A percentile compares a stretch with the other conserved stretches of the same genome.
These are phyloP conservation scores for Acarapis woodi DNA, from an alignment of 1,140 invertebrate species.

Conservation along the genomic window DNA sequence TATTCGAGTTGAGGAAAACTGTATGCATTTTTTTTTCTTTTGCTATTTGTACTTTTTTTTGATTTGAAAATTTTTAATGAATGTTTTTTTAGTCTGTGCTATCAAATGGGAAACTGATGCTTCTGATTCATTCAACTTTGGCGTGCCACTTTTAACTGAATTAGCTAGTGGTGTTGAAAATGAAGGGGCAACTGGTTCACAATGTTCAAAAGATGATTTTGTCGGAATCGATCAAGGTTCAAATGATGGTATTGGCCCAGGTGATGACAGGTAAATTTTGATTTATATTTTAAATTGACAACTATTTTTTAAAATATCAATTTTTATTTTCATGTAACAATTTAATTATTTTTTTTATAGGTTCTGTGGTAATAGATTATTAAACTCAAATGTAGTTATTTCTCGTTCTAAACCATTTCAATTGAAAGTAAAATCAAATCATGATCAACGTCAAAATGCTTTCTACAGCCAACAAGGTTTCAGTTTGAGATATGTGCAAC, in stretches of 20 bases:
- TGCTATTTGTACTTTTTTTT: no score
- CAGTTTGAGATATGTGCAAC: slow-evolving; percentile 13
- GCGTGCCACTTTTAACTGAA: slow-evolving; percentile 8
- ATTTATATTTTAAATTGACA: slow-evolving; percentile 14
- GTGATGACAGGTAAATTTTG: no score
- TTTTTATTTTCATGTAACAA: background rate
- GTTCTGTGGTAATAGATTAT: slow-evolving; percentile 9
- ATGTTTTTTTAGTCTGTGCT: no score
- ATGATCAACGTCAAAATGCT: slow-evolving; percentile 12
- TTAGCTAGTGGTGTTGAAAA: background rate
- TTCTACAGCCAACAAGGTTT: slow-evolving; percentile 14
- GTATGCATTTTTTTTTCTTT: no score
- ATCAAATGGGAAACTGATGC: slow-evolving; percentile 21
- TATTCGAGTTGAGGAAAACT: slow-evolving; percentile 49
- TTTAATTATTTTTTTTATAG: background rate
- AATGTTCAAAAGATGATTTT: slow-evolving; percentile 15
- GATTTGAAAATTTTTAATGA: no score
- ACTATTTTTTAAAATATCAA: slow-evolving; percentile 3
- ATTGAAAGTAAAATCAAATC: slow-evolving; percentile 13
- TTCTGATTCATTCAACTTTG: slow-evolving; percentile 13
- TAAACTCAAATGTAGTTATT: slow-evolving; percentile 11
- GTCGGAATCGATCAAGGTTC: slow-evolving; percentile 15
- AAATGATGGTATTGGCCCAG: slow-evolving; percentile 13
- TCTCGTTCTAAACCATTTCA: slow-evolving; percentile 15
- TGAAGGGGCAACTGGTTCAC: slow-evolving; percentile 12